Conservation (phyloP, 2,888 invertebrate species). For the Paralinhomoeus sp. region DNA sequence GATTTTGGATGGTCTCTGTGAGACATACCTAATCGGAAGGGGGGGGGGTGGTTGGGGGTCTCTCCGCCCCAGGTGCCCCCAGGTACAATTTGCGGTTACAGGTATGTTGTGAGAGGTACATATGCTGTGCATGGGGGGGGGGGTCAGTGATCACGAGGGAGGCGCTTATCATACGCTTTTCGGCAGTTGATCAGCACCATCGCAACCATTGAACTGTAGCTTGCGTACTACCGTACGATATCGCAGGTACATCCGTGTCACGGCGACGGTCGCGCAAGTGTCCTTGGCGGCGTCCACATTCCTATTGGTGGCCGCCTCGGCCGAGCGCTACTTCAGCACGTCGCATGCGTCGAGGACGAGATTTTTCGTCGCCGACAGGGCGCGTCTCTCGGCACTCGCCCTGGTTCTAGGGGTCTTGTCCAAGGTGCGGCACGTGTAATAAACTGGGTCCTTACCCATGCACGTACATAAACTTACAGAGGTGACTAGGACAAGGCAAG, state of each 20-base stretch:
- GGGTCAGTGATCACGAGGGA: background rate
- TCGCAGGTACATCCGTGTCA: constrained; percentile 8
- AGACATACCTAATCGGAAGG: no score
- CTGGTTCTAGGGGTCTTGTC: background rate
- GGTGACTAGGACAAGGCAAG: no score
- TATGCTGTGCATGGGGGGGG: background rate
- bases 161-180: background rate
- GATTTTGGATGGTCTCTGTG: no score
- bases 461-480: no score
- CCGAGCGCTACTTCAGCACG: constrained; percentile 13
- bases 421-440: background rate
- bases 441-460: background rate
- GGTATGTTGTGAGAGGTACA: no score
- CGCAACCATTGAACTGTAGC: background rate
- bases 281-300: constrained; percentile 10
- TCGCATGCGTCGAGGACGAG: background rate
- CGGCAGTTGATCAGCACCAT: no score
- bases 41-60: no score
- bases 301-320: constrained; percentile 15
- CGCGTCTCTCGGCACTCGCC: background rate
- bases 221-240: background rate
- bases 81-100: no score
- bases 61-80: no score
- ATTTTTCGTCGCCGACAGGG: background rate
- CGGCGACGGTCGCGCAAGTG: constrained; percentile 12